These are phyloP conservation scores for Harpagifer antarcticus DNA, from an alignment of 2,797 vertebrate genomes.

Conservation along the genomic window DNA sequence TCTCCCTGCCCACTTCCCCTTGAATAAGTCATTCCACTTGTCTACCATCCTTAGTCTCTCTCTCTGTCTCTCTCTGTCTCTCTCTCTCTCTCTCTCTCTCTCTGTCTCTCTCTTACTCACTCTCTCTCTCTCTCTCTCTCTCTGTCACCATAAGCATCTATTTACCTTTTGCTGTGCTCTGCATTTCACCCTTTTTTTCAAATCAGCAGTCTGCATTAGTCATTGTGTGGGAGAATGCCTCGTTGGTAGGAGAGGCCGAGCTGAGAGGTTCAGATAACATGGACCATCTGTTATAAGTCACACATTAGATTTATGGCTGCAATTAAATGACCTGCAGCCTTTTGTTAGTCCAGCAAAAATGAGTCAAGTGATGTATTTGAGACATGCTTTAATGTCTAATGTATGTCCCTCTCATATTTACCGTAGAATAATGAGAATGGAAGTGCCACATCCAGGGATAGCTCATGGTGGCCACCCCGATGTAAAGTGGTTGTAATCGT, in stretches of 20 bases:
- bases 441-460: slow-evolving; percentile 9
- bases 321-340: slow-evolving; percentile 36
- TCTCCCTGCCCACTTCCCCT: slow-evolving; percentile 75
- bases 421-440: background rate
- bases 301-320: slow-evolving; percentile 44
- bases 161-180: slow-evolving; percentile 63
- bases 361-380: slow-evolving; percentile 27
- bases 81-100: background rate
- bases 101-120: slow-evolving; percentile 57
- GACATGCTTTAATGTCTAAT: slow-evolving; percentile 32
- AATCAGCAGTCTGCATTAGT: slow-evolving; percentile 70
- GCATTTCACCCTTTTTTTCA: slow-evolving; percentile 57
- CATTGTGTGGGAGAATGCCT: slow-evolving; percentile 63
- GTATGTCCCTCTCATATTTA: slow-evolving; percentile 28
- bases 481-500: slow-evolving; percentile 59
- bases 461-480: slow-evolving; percentile 26
- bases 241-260: slow-evolving; percentile 44
- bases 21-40: slow-evolving; percentile 84
- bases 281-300: slow-evolving; percentile 61
- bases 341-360: slow-evolving; percentile 41
- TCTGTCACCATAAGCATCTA: slow-evolving; percentile 62
- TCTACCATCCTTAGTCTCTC: slow-evolving; percentile 69
- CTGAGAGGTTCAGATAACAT: slow-evolving; percentile 40
- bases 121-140: slow-evolving; percentile 32
- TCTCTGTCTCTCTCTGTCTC: slow-evolving; percentile 43